Evolutionary conservation across 2,888 invertebrate genomes (phyloP).

Genomic region (Leptinotarsa juncta): DNA sequence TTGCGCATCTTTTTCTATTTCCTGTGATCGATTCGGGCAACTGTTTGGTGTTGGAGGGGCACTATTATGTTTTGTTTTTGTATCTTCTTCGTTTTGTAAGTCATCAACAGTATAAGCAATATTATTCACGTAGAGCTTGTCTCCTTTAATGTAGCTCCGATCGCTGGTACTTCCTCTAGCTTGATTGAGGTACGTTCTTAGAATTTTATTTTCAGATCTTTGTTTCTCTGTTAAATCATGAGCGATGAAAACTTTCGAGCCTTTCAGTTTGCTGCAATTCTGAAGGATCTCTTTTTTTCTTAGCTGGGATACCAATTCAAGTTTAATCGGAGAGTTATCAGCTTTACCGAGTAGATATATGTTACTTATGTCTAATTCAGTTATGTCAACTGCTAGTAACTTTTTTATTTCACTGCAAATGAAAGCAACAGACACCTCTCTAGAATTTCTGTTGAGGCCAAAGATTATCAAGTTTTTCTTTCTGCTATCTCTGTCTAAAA

Average conservation of each 20-base stretch:
- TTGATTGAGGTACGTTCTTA: slow-evolving; percentile 9
- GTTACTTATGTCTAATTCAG: slow-evolving; percentile 20
- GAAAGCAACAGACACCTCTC: too few species aligned
- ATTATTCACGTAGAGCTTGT: not conserved
- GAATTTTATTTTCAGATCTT: not conserved
- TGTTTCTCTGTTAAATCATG: not conserved
- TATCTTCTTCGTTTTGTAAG: not conserved
- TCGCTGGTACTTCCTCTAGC: slow-evolving; percentile 2
- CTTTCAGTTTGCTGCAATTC: slow-evolving; percentile 3
- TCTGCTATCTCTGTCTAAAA: not conserved
- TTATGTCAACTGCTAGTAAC: not conserved
- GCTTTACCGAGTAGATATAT: slow-evolving; percentile 9
- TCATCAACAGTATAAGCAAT: not conserved
- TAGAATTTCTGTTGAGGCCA: not conserved
- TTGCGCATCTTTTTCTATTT: not conserved
- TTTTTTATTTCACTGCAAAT: too few species aligned
- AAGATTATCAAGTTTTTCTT: slow-evolving; percentile 4
- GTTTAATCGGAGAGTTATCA: not conserved
- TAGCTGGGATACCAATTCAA: slow-evolving; percentile 8
- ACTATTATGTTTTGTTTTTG: not conserved
- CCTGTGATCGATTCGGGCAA: slow-evolving; percentile 3
- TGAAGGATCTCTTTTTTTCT: slow-evolving; percentile 1
- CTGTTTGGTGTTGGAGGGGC: slow-evolving; percentile 1
- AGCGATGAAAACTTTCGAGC: slow-evolving; percentile 6
- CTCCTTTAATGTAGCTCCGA: slow-evolving; percentile 1